phyloP scores from a whole-genome alignment of 1,140 invertebrate species.

The Drosophila parvula region DNA sequence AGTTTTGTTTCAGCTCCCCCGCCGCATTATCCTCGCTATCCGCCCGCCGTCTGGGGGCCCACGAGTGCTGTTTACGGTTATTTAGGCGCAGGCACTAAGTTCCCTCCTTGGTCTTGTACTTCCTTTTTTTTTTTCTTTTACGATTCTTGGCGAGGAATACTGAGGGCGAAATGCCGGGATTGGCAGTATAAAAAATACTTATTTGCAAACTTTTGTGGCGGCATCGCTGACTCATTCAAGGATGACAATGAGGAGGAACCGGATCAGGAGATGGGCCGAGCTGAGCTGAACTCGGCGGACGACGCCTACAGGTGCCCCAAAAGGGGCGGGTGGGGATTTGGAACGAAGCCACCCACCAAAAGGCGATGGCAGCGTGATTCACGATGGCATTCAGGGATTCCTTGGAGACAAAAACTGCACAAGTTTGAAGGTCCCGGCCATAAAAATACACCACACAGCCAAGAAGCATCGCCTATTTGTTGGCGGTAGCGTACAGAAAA shows the following conservation, averaged over 20 bases:
- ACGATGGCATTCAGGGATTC: slow-evolving; percentile 7
- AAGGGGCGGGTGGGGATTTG: slow-evolving; percentile 15
- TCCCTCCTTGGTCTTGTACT: slow-evolving; percentile 41
- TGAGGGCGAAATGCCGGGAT: slow-evolving; percentile 31
- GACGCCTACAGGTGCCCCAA: slow-evolving; percentile 64
- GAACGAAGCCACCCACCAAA: slow-evolving; percentile 2
- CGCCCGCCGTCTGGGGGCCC: slow-evolving; percentile 44
- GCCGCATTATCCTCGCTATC: slow-evolving; percentile 7
- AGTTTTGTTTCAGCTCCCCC: slow-evolving; percentile 59
- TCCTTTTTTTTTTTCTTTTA: slow-evolving; percentile 46
- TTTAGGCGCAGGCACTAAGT: slow-evolving; percentile 79
- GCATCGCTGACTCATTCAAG: slow-evolving; percentile 69
- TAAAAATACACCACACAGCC: slow-evolving; percentile 7
- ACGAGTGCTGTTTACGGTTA: slow-evolving; percentile 80
- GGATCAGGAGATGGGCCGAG: slow-evolving; percentile 10
- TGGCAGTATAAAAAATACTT: slow-evolving; percentile 79
- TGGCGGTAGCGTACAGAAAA: not conserved
- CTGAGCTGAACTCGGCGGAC: not conserved
- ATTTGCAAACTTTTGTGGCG: slow-evolving; percentile 80
- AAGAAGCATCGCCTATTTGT: not conserved
- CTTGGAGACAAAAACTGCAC: not conserved
- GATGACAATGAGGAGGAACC: slow-evolving; percentile 51
- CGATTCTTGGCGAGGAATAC: slow-evolving; percentile 20
- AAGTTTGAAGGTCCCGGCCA: not conserved
- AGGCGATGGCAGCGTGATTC: slow-evolving; percentile 47